Conservation (phyloP, 2,888 invertebrate genomes). For the Anthoptus insignis region DNA sequence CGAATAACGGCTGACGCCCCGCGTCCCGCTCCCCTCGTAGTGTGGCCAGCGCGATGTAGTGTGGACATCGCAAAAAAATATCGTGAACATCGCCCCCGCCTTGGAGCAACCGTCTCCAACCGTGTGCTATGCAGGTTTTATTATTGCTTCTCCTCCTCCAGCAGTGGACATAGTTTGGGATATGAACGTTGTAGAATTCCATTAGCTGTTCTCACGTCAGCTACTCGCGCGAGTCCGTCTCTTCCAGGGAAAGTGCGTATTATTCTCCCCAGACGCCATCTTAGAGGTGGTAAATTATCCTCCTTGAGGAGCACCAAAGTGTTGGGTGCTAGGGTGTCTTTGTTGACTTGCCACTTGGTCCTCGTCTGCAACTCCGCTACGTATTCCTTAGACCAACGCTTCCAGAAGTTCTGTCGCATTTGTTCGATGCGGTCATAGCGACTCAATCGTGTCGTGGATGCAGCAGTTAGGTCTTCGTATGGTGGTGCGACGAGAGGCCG, state of each 20-base stretch:
- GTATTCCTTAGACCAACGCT: conserved; percentile 47
- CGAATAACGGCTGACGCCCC: no score
- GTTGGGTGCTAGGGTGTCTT: conserved; percentile 52
- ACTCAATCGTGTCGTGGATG: conserved; percentile 16
- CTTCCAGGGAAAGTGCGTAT: conserved; percentile 25
- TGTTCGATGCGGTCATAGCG: conserved; percentile 44
- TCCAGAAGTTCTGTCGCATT: conserved; percentile 49
- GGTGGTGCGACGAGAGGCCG: conserved; percentile 27
- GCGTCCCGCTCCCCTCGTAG: no score
- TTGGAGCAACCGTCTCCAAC: conserved; percentile 27
- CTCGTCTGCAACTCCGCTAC: conserved; percentile 46
- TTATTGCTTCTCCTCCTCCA: neutral
- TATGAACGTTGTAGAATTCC: conserved; percentile 33
- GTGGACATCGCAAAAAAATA: no score
- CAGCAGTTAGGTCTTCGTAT: conserved; percentile 33
- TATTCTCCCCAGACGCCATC: conserved; percentile 44
- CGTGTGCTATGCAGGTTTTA: no score
- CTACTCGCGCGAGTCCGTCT: conserved; percentile 42
- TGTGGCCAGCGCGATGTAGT: no score
- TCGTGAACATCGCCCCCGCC: neutral
- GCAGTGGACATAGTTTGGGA: conserved; percentile 23
- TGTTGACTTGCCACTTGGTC: conserved; percentile 41
- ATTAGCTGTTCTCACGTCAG: conserved; percentile 34
- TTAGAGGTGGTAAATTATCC: conserved; percentile 39
- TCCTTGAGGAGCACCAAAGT: conserved; percentile 42